Evolutionary conservation across 2,888 invertebrate species (phyloP), one percentile per base, ranked within the genome.

Genomic region (Polymixis lichenea): DNA sequence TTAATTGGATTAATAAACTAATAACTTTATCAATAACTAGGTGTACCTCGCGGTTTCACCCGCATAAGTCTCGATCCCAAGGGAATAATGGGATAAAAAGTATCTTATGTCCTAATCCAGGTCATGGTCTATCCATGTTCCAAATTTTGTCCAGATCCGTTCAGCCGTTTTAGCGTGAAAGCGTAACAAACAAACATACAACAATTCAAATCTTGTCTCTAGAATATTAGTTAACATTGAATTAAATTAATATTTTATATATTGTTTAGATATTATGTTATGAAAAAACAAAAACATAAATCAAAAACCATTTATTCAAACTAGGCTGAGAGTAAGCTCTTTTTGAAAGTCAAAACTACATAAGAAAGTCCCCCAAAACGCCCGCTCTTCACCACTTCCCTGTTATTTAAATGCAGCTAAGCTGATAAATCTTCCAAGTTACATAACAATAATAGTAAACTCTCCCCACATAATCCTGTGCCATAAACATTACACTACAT

Each of bases 401-500:
- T n/a, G n/a, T n/a, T n/a, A n/a, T n/a, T n/a, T n/a, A n/a, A 58
- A 2, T n/a, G 56, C 38, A 56, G 43, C 28, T 8, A 9, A 28
- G 28, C 15, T 66, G 22, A 28, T 28, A 3, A 19, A 15, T 25
- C n/a, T 0, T n/a, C n/a, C 17, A 71, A 72, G 22, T 11, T n/a
- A 51, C 38, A 43, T 28, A 58, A 60, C 15, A 79, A 22, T 25
- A 58, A 62, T 8, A 77, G 19, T 9, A 38, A 69, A 28, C 32
- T n/a, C n/a, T 62, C 3, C 61, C 8, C 5, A 72, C 19, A 17
- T 53, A 53, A 72, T 56, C 13, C 22, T 43, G 1, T 49, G 25
- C 19, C 25, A 32, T 15, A 56, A 58, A 78, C 55, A 82, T 53
- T 49, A 43, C n/a, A 38, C 7, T 11, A 74, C 43, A 58, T 49